Evolutionary conservation across 2,113 vertebrate genomes (phyloP).

Genomic region (Myanophis thanlyinensis): DNA sequence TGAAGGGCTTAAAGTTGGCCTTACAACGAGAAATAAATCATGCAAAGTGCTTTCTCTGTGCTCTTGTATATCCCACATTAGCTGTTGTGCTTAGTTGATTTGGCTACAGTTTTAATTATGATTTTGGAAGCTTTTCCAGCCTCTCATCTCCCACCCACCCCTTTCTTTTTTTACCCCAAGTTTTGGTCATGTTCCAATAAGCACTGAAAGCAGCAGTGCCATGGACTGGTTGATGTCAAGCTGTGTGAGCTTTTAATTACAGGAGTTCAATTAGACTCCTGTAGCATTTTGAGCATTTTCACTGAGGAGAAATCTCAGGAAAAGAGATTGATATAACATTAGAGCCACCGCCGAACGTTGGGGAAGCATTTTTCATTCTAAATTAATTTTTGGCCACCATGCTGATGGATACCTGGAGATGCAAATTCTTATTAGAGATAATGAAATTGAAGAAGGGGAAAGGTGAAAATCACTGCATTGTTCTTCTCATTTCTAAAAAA

Average conservation of each 20-base stretch:
- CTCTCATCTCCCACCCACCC: not conserved
- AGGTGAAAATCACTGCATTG: not conserved
- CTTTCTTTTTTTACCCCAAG: not conserved
- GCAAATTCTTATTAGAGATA: not conserved
- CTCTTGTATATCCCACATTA: not conserved
- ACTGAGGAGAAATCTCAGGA: not conserved
- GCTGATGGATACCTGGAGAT: not conserved
- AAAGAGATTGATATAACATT: constrained; percentile 4
- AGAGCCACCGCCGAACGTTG: not conserved
- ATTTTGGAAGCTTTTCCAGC: not conserved
- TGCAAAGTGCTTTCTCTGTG: not conserved
- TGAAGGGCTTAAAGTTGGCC: not conserved
- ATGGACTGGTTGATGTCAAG: not conserved
- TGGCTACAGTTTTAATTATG: constrained; percentile 19
- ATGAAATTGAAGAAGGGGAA: not conserved
- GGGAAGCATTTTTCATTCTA: constrained; percentile 1
- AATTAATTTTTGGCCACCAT: not conserved
- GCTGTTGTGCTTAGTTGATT: constrained; percentile 2
- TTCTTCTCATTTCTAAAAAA: not conserved
- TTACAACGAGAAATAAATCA: not conserved
- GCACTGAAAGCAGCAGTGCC: not conserved
- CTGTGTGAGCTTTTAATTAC: constrained; percentile 33
- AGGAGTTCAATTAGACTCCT: constrained; percentile 5
- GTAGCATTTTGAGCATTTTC: not conserved
- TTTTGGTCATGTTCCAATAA: not conserved